phyloP scores from a whole-genome alignment of 2,113 vertebrate genomes.

The Ammospiza caudacuta region DNA sequence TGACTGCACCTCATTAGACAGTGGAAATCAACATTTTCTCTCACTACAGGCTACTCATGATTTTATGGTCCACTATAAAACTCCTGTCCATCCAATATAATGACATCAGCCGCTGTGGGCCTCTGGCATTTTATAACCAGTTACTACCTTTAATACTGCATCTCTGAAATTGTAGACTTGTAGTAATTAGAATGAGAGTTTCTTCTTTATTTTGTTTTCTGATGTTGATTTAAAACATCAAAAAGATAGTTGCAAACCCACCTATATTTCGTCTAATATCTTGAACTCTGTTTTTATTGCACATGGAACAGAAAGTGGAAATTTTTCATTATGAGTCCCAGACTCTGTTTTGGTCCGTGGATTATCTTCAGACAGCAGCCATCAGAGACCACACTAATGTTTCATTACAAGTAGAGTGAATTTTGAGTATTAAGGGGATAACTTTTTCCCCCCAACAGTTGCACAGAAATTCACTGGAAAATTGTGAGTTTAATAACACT shows the following conservation, averaged over 20 bases:
- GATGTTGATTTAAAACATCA: not conserved
- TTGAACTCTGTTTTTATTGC: not conserved
- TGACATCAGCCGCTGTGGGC: accelerated
- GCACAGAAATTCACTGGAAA: not conserved
- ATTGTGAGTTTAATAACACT: not conserved
- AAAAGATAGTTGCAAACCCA: not conserved
- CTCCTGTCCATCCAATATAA: not conserved
- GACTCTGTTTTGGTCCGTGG: not conserved
- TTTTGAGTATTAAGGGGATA: not conserved
- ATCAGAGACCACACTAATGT: not conserved
- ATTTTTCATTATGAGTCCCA: not conserved
- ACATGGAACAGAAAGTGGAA: not conserved
- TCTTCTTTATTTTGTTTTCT: not conserved
- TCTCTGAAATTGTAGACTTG: not conserved
- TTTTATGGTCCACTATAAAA: not conserved
- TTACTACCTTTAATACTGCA: not conserved
- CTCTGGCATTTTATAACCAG: not conserved
- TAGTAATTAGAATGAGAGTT: not conserved
- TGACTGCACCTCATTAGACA: not conserved
- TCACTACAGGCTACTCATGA: not conserved
- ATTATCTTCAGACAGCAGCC: not conserved
- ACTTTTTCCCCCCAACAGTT: accelerated
- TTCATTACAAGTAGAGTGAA: not conserved
- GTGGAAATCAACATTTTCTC: not conserved
- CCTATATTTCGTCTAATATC: not conserved